Conservation (phyloP, 2,888 invertebrate species). For the Pristionchus maxplancki region DNA sequence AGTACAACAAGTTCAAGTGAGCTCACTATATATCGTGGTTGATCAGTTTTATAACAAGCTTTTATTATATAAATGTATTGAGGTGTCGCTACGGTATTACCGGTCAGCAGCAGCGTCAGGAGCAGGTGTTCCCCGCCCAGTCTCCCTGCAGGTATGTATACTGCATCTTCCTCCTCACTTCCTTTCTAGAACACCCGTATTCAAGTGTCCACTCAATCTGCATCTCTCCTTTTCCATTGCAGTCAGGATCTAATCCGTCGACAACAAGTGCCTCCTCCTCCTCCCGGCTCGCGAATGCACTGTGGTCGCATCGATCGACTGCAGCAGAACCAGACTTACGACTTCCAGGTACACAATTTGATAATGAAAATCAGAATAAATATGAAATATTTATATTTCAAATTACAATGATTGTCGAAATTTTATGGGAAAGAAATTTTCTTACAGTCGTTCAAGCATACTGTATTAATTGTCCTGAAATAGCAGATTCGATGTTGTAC, state of each 20-base stretch:
- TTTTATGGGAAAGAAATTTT: too few relatives aligned
- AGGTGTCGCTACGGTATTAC: conserved; percentile 71
- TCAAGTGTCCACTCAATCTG: too few relatives aligned
- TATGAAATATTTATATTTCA: too few relatives aligned
- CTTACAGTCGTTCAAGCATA: too few relatives aligned
- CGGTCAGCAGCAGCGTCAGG: conserved; percentile 67
- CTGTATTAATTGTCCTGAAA: too few relatives aligned
- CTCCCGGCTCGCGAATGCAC: conserved; percentile 70
- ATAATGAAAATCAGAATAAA: not conserved
- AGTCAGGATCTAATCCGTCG: conserved; percentile 71
- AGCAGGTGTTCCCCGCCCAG: conserved; percentile 73
- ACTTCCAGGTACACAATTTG: conserved; percentile 66
- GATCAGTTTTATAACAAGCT: not conserved
- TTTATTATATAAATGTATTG: not conserved
- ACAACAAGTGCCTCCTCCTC: conserved; percentile 73
- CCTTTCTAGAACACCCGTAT: too few relatives aligned
- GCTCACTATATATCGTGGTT: not conserved
- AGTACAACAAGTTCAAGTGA: conserved; percentile 74
- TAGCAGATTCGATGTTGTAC: not conserved
- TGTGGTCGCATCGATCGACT: conserved; percentile 75
- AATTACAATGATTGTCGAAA: too few relatives aligned
- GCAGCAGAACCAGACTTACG: conserved; percentile 73
- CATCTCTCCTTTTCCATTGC: too few relatives aligned
- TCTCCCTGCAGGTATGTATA: conserved; percentile 43
- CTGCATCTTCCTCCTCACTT: too few relatives aligned